phyloP scores from a whole-genome alignment of 2,113 vertebrate genomes.

The Paraplagusia blochii region DNA sequence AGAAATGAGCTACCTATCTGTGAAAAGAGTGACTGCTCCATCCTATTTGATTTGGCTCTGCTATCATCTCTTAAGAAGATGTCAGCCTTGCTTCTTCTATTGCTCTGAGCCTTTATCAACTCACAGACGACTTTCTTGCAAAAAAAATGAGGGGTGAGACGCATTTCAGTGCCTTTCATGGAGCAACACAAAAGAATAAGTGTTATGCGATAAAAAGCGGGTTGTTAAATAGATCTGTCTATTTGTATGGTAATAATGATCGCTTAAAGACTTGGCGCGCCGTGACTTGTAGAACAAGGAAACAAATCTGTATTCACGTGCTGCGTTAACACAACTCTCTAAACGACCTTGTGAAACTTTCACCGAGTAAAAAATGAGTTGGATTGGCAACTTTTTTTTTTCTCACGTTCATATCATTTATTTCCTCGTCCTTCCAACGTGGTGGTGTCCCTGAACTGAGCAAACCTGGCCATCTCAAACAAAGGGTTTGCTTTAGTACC shows the following conservation, averaged over 20 bases:
- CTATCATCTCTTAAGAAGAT: constrained; percentile 87
- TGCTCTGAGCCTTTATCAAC: constrained; percentile 82
- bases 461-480: constrained; percentile 8
- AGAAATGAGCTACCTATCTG: constrained; percentile 84
- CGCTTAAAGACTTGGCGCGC: constrained; percentile 73
- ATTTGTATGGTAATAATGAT: constrained; percentile 87
- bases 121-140: constrained; percentile 65
- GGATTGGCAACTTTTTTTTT: constrained; percentile 29
- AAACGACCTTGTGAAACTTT: constrained; percentile 81
- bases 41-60: constrained; percentile 80
- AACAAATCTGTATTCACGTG: constrained; percentile 75
- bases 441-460: constrained; percentile 12
- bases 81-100: constrained; percentile 82
- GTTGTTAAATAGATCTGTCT: constrained; percentile 86
- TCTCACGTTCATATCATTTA: constrained; percentile 35
- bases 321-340: constrained; percentile 68
- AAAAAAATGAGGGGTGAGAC: constrained; percentile 48
- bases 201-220: constrained; percentile 80
- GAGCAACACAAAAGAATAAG: constrained; percentile 79
- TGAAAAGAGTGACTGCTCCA: constrained; percentile 80
- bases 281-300: constrained; percentile 77
- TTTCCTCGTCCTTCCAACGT: constrained; percentile 16
- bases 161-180: constrained; percentile 78
- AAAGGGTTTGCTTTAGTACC: background rate
- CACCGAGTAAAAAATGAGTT: constrained; percentile 73